These are phyloP conservation scores for Paragorgia papillata DNA, from an alignment of 92 coral and sea anemone genomes.

Conservation along the genomic window DNA sequence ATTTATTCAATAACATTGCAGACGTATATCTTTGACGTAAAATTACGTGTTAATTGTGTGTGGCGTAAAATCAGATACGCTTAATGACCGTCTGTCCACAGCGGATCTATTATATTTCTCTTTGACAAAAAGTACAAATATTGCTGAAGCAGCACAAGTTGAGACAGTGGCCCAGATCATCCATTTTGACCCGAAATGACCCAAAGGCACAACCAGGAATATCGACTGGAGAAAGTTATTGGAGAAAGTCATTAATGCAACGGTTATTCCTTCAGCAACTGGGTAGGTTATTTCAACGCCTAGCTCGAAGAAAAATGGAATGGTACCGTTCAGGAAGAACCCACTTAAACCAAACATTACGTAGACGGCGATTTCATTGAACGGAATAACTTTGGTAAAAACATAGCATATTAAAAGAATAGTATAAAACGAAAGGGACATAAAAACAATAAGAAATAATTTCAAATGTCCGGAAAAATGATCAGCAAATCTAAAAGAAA, in stretches of 20 bases:
- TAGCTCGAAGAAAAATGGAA: conserved; percentile 79
- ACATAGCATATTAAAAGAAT: conserved; percentile 77
- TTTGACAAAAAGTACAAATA: conserved; percentile 63
- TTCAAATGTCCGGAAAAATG: conserved; percentile 78
- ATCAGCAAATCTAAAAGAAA: conserved; percentile 77
- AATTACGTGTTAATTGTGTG: not conserved
- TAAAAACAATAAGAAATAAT: conserved; percentile 68
- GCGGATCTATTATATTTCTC: conserved; percentile 72
- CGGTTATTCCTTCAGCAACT: conserved; percentile 94
- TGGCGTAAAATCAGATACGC: not conserved
- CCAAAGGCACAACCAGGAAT: conserved; percentile 86
- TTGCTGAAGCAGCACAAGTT: conserved; percentile 73
- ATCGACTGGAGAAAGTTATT: conserved; percentile 77
- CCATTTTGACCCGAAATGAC: conserved; percentile 91
- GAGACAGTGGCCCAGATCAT: conserved; percentile 92
- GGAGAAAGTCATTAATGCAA: conserved; percentile 76
- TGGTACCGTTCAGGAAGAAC: conserved; percentile 75
- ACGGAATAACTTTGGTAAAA: conserved; percentile 77
- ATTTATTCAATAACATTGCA: too few relatives aligned
- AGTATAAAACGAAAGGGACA: conserved; percentile 66
- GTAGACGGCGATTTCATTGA: conserved; percentile 67
- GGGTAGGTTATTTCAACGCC: conserved; percentile 94
- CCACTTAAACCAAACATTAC: conserved; percentile 67
- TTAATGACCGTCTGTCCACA: conserved; percentile 57
- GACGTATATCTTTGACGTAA: too few relatives aligned